A percentile compares a stretch with the other conserved stretches of the same genome.
Conservation (phyloP, 2,888 invertebrate genomes). For the Eustalomyia histrio region DNA sequence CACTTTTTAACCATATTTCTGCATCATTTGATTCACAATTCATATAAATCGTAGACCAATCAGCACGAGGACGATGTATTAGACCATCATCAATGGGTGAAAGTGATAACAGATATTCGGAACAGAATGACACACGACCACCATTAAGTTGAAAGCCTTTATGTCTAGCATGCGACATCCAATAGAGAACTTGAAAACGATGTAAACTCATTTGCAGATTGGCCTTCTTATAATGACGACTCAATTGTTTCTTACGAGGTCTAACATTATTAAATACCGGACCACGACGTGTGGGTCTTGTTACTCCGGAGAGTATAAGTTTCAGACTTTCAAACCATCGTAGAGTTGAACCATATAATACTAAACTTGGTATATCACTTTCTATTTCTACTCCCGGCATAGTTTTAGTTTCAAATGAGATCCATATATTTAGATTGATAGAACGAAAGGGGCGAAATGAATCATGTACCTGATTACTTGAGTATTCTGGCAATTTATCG, state of each 20-base stretch:
- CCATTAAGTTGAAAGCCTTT: conserved; percentile 93
- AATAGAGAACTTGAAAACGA: conserved; percentile 89
- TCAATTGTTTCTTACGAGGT: conserved; percentile 93
- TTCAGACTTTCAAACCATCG: conserved; percentile 98
- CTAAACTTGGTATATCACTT: conserved; percentile 85
- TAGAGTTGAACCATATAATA: conserved; percentile 95
- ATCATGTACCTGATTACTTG: conserved; percentile 96
- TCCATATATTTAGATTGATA: conserved; percentile 88
- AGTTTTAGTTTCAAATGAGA: conserved; percentile 88
- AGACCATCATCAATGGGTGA: conserved; percentile 89
- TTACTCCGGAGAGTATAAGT: conserved; percentile 93
- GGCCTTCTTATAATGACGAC: conserved; percentile 93
- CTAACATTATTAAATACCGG: conserved; percentile 90
- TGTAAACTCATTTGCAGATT: conserved; percentile 93
- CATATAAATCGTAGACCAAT: conserved; percentile 96
- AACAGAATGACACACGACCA: conserved; percentile 89
- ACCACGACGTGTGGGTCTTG: conserved; percentile 96
- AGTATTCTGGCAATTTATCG: conserved; percentile 96
- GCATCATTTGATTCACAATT: conserved; percentile 95
- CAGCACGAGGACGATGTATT: conserved; percentile 90
- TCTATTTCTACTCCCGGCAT: conserved; percentile 80
- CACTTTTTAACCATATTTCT: conserved; percentile 94
- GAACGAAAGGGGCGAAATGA: conserved; percentile 97
- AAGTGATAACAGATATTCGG: conserved; percentile 87
- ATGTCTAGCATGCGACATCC: conserved; percentile 98